Conservation (phyloP, 1,140 invertebrate genomes). For the Nixonia krombeini region DNA sequence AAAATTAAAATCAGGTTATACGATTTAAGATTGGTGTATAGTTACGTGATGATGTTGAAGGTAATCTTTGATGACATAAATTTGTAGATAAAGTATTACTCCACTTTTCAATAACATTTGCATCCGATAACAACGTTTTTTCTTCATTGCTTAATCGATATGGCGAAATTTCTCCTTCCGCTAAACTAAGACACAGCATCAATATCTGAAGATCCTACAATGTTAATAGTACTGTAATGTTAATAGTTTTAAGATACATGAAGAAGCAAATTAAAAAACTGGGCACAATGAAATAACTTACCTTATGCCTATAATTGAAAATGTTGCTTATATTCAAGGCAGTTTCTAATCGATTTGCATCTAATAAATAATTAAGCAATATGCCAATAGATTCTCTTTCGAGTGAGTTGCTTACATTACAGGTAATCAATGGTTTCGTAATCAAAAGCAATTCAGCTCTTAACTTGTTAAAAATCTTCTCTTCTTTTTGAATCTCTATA, state of each 20-base stretch:
- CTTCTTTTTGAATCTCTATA: constrained; percentile 49
- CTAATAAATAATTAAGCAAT: constrained; percentile 60
- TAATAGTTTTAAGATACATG: neutral
- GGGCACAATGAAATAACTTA: constrained; percentile 12
- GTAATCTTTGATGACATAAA: constrained; percentile 50
- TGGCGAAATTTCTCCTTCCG: constrained; percentile 63
- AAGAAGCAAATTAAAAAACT: neutral
- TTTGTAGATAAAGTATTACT: constrained; percentile 38
- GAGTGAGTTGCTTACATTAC: constrained; percentile 40
- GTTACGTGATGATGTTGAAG: constrained; percentile 54
- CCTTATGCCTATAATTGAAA: constrained; percentile 61
- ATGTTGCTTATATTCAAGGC: constrained; percentile 60
- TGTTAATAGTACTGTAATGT: neutral
- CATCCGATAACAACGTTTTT: constrained; percentile 49
- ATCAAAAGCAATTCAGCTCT: constrained; percentile 62
- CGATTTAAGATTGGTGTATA: too few species aligned
- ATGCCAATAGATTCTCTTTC: constrained; percentile 52
- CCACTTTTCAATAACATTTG: constrained; percentile 47
- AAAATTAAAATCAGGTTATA: too few species aligned
- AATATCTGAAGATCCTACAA: constrained; percentile 60
- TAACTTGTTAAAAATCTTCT: constrained; percentile 53
- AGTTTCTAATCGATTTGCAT: constrained; percentile 54
- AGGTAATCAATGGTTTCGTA: constrained; percentile 48
- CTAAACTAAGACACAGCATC: constrained; percentile 62
- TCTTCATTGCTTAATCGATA: constrained; percentile 58